phyloP scores from a whole-genome alignment of 2,888 invertebrate genomes.

The Sinhomidia bicolor region DNA sequence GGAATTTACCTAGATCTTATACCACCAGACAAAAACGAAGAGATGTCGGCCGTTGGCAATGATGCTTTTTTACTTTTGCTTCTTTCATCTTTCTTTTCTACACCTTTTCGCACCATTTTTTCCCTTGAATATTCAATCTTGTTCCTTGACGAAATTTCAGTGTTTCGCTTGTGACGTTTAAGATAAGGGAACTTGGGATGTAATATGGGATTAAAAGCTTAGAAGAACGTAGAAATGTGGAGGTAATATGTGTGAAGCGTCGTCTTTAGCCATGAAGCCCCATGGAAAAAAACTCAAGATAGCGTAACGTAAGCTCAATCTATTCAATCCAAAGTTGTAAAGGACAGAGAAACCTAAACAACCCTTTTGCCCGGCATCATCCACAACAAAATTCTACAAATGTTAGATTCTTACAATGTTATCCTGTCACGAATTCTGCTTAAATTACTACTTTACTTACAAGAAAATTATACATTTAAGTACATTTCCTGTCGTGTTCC shows the following conservation, averaged over 20 bases:
- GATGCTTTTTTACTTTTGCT: background rate
- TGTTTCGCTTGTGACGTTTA: constrained; percentile 1
- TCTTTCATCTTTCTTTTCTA: constrained; percentile 32
- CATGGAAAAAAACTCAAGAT: background rate
- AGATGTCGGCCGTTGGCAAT: background rate
- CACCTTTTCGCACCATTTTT: constrained; percentile 22
- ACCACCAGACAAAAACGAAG: background rate
- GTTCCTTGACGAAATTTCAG: background rate
- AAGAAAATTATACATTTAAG: background rate
- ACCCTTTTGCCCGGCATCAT: background rate
- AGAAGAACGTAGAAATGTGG: background rate
- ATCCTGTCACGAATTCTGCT: constrained; percentile 25
- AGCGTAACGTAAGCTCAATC: background rate
- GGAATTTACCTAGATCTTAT: background rate
- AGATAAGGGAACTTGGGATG: background rate
- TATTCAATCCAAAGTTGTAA: background rate
- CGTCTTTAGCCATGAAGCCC: background rate
- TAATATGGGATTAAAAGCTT: background rate
- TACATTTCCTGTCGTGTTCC: constrained; percentile 1
- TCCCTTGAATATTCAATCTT: background rate
- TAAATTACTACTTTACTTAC: constrained; percentile 46
- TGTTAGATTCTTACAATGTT: background rate
- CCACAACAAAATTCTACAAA: background rate
- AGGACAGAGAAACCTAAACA: background rate
- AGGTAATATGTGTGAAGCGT: constrained; percentile 14